Conservation (phyloP, 2,888 invertebrate genomes). For the Napeogenes sylphis region DNA sequence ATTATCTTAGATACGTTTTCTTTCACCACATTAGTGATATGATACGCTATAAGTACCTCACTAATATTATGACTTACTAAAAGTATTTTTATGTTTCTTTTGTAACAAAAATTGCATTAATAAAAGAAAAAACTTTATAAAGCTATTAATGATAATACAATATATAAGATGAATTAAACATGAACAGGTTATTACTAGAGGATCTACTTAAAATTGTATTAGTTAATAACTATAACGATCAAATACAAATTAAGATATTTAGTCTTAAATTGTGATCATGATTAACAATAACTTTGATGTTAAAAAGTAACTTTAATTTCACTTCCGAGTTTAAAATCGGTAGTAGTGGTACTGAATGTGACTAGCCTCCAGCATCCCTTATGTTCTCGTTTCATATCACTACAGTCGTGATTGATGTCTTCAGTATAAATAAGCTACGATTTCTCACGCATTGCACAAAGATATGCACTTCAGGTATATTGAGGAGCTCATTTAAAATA, state of each 20-base stretch:
- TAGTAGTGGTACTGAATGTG: conserved; percentile 51
- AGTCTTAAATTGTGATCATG: no score
- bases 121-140: no score
- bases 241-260: no score
- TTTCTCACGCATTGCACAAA: conserved; percentile 16
- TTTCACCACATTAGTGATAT: conserved; percentile 51
- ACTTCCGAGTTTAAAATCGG: conserved; percentile 17
- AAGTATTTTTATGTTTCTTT: not conserved
- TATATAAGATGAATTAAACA: no score
- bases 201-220: no score
- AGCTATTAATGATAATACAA: no score
- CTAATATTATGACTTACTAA: conserved; percentile 38
- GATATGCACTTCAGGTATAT: not conserved
- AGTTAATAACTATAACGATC: no score
- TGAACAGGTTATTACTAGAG: no score
- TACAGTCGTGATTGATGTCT: conserved; percentile 40
- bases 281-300: not conserved
- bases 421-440: conserved; percentile 33
- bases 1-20: conserved; percentile 47
- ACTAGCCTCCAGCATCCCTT: conserved; percentile 55
- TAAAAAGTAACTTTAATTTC: not conserved
- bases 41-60: conserved; percentile 40
- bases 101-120: no score
- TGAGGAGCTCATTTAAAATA: not conserved
- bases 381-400: conserved; percentile 52